Evolutionary conservation across 1,140 invertebrate genomes (phyloP).

Genomic region (Trinorchestia longiramus): DNA sequence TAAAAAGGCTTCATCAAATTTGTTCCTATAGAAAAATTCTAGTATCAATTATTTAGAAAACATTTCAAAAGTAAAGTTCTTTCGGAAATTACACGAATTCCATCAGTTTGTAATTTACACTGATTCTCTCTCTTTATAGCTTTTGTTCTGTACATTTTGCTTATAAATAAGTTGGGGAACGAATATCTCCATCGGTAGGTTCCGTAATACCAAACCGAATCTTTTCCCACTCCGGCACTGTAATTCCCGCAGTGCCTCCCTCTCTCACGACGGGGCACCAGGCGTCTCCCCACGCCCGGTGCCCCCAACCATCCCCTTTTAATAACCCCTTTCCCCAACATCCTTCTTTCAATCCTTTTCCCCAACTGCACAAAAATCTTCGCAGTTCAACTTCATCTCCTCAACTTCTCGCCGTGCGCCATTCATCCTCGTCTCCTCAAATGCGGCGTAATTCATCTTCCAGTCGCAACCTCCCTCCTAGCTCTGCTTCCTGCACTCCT

Average conservation of each 20-base stretch:
- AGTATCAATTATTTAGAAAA: neutral
- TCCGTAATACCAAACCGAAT: neutral
- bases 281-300: conserved; percentile 45
- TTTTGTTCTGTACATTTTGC: neutral
- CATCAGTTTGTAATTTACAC: neutral
- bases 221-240: neutral
- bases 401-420: conserved; percentile 25
- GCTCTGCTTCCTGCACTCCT: conserved; percentile 57
- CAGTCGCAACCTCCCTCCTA: conserved; percentile 3
- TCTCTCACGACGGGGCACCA: conserved; percentile 46
- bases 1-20: neutral
- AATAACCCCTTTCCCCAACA: conserved; percentile 2
- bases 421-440: neutral
- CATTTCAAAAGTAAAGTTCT: neutral
- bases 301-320: neutral
- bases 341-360: neutral
- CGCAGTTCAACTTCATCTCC: neutral
- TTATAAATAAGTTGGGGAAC: neutral
- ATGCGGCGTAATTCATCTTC: conserved; percentile 6
- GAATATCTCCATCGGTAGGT: neutral
- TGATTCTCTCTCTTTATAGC: neutral
- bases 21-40: neutral
- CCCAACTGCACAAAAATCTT: conserved; percentile 26
- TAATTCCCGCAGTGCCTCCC: conserved; percentile 25
- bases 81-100: neutral